Conservation (phyloP, 2,797 vertebrate genomes). For the Argyrosomus regius region DNA sequence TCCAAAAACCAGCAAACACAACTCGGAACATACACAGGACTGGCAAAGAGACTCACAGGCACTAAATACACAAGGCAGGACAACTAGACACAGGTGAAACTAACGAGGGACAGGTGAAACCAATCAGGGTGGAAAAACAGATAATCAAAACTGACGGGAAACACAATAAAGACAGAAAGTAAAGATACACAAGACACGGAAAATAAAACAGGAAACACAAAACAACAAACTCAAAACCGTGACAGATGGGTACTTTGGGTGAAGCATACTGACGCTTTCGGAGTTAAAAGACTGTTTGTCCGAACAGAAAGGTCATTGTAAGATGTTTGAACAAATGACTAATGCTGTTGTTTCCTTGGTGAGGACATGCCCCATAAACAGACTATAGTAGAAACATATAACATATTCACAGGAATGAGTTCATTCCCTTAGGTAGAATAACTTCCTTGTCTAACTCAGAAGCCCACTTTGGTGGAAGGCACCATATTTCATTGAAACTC, state of each 20-base stretch:
- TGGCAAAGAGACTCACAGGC: too few relatives aligned
- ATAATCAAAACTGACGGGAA: too few relatives aligned
- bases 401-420: conserved; percentile 15
- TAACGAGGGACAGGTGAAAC: too few relatives aligned
- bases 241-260: background rate
- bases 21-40: too few relatives aligned
- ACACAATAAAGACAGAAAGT: too few relatives aligned
- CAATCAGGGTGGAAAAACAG: too few relatives aligned
- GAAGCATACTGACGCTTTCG: background rate
- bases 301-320: background rate
- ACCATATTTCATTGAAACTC: conserved; percentile 32
- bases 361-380: conserved; percentile 32
- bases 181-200: too few relatives aligned
- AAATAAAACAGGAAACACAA: too few relatives aligned
- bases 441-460: conserved; percentile 26
- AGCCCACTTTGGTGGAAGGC: conserved; percentile 17
- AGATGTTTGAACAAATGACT: conserved; percentile 16
- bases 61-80: too few relatives aligned
- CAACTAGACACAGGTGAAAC: too few relatives aligned
- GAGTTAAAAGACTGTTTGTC: background rate
- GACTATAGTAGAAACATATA: background rate
- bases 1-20: too few relatives aligned
- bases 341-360: conserved; percentile 13
- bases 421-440: conserved; percentile 28
- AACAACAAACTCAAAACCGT: too few relatives aligned